Evolutionary conservation across 2,888 invertebrate genomes (phyloP).

Genomic region (Stenodera caucasica): DNA sequence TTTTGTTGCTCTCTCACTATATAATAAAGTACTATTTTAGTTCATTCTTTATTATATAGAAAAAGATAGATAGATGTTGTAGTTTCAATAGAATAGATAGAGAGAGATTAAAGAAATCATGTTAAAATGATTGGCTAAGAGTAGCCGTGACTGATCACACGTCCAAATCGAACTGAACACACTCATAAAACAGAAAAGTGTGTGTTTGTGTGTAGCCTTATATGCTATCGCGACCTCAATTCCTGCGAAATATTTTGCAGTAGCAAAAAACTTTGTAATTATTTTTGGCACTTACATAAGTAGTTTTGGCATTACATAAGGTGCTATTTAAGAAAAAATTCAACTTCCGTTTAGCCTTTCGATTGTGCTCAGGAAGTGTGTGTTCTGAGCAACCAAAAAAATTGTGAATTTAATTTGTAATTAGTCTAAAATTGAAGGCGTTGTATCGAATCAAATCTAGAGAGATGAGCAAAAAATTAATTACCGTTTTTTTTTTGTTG

Average conservation of each 20-base stretch:
- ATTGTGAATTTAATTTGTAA: too few relatives aligned
- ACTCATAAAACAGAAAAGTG: too few relatives aligned
- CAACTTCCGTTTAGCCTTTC: not conserved
- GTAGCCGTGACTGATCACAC: conserved; percentile 19
- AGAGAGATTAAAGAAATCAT: conserved; percentile 19
- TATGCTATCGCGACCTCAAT: not conserved
- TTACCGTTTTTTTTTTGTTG: conserved; percentile 16
- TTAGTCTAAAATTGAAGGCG: too few relatives aligned
- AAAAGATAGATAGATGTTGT: not conserved
- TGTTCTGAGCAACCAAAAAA: too few relatives aligned
- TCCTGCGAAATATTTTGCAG: not conserved
- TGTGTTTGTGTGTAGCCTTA: too few relatives aligned
- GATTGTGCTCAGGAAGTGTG: too few relatives aligned
- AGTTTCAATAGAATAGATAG: not conserved
- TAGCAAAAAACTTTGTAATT: too few relatives aligned
- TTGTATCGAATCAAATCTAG: too few relatives aligned
- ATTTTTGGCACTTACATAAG: too few relatives aligned
- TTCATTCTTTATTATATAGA: not conserved
- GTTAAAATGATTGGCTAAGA: conserved; percentile 12
- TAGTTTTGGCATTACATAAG: too few relatives aligned
- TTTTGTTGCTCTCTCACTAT: conserved; percentile 27
- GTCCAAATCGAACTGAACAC: not conserved
- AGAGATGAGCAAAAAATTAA: conserved; percentile 12
- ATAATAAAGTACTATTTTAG: too few relatives aligned
- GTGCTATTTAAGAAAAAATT: too few relatives aligned